A percentile compares a stretch with the other conserved stretches of the same genome.
Evolutionary conservation across 2,113 vertebrate species (phyloP).

Genomic region (Sinosuthora webbiana): DNA sequence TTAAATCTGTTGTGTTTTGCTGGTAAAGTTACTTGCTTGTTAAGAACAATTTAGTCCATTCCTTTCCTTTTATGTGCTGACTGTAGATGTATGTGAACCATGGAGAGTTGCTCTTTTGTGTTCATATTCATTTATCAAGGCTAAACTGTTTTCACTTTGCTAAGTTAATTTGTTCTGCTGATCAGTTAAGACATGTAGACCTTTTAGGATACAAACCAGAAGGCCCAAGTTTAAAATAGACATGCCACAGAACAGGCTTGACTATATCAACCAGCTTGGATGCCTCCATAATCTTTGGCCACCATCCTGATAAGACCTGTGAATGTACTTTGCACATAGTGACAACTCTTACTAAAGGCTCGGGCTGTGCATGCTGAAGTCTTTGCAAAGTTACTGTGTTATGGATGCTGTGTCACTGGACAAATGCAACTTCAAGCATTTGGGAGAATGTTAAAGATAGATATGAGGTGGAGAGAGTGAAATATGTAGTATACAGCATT

Average conservation of each 20-base stretch:
- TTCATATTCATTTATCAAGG: constrained; percentile 14
- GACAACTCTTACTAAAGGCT: not conserved
- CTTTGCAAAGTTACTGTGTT: not conserved
- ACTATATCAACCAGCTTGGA: constrained; percentile 21
- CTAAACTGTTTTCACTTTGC: constrained; percentile 31
- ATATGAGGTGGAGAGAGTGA: not conserved
- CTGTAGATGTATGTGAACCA: not conserved
- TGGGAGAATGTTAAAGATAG: not conserved
- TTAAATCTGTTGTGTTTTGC: not conserved
- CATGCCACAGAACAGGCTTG: constrained; percentile 11
- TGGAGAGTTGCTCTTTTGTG: not conserved
- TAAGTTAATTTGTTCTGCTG: constrained; percentile 39
- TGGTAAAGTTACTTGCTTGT: not conserved
- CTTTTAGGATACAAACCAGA: constrained; percentile 52
- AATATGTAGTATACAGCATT: not conserved
- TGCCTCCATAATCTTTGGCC: constrained; percentile 47
- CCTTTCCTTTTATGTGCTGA: constrained; percentile 1
- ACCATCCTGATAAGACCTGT: constrained; percentile 51
- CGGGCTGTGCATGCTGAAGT: not conserved
- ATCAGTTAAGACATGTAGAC: constrained; percentile 34
- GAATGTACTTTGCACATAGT: not conserved
- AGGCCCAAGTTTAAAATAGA: constrained; percentile 58
- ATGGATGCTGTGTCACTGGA: not conserved
- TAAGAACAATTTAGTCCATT: not conserved
- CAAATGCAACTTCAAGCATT: not conserved